Percentiles rank a stretch among this genome's conserved stretches.
phyloP scores from a whole-genome alignment of 37 sponge, comb jelly and placozoan genomes.

The Dysidea cf. avara region DNA sequence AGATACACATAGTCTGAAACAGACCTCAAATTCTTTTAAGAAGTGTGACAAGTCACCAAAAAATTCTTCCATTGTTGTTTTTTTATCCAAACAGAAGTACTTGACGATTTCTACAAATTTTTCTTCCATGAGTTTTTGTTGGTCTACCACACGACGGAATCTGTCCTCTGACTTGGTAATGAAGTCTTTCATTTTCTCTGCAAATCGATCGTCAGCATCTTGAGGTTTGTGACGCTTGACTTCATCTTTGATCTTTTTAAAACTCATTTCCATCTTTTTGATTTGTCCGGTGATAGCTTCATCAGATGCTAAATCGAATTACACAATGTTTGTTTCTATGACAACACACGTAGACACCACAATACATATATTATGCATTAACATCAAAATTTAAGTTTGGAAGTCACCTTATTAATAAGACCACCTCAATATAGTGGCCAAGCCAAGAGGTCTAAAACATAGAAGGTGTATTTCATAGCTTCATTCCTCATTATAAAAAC shows the following conservation, averaged over 20 bases:
- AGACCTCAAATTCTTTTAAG: conserved; percentile 89
- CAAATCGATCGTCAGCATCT: conserved; percentile 57
- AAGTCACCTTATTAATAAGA: too few relatives aligned
- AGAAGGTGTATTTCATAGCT: neutral
- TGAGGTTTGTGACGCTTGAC: conserved; percentile 59
- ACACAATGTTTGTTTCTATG: too few relatives aligned
- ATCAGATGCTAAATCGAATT: conserved; percentile 56
- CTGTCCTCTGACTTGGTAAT: conserved; percentile 45
- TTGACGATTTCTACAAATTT: conserved; percentile 49
- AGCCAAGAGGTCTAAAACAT: neutral
- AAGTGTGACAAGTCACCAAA: conserved; percentile 88
- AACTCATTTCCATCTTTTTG: conserved; percentile 52
- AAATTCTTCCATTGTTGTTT: conserved; percentile 87
- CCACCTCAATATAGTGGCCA: too few relatives aligned
- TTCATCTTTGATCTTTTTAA: conserved; percentile 57
- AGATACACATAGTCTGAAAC: neutral
- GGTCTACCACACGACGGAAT: conserved; percentile 53
- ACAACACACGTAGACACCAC: too few relatives aligned
- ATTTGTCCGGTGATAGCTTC: conserved; percentile 55
- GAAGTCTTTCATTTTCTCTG: conserved; percentile 69
- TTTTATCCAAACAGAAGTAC: conserved; percentile 85
- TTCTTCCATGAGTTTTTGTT: conserved; percentile 78
- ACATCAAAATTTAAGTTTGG: neutral
- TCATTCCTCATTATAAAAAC: neutral
- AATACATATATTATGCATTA: too few relatives aligned